These are phyloP conservation scores for Solen grandis DNA, from an alignment of 1,140 invertebrate species.

Conservation along the genomic window DNA sequence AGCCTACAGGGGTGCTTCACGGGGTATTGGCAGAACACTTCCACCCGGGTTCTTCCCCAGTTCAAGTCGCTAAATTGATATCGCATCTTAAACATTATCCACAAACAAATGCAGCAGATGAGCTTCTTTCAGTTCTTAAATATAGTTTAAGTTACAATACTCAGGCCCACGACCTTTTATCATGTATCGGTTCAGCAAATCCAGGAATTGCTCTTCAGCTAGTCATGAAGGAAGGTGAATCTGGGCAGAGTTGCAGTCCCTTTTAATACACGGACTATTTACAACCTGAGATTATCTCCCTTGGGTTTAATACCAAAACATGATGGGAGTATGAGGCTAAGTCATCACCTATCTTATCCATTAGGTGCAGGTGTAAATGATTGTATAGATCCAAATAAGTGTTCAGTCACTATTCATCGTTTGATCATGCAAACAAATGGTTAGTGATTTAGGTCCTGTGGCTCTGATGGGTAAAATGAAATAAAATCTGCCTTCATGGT, in stretches of 20 bases:
- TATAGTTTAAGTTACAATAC: background rate
- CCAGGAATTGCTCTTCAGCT: background rate
- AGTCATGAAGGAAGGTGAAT: too few relatives aligned
- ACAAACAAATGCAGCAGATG: background rate
- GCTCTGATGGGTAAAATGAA: background rate
- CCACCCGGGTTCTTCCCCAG: background rate
- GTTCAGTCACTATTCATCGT: background rate
- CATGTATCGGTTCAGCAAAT: background rate
- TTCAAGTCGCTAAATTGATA: background rate
- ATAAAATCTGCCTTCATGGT: background rate
- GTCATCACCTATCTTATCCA: constrained; percentile 12
- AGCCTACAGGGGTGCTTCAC: background rate
- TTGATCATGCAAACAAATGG: background rate
- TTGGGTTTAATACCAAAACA: background rate
- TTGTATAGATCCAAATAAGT: background rate
- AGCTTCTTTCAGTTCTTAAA: background rate
- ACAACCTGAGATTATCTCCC: background rate
- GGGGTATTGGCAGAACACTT: background rate
- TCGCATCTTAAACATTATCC: background rate
- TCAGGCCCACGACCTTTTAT: background rate
- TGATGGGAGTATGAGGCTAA: background rate
- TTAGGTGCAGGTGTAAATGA: background rate
- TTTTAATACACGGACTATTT: background rate
- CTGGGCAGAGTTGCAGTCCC: background rate
- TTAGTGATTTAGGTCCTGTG: background rate